Conservation (phyloP, 2,888 invertebrate species). For the Nesidiocoris tenuis region DNA sequence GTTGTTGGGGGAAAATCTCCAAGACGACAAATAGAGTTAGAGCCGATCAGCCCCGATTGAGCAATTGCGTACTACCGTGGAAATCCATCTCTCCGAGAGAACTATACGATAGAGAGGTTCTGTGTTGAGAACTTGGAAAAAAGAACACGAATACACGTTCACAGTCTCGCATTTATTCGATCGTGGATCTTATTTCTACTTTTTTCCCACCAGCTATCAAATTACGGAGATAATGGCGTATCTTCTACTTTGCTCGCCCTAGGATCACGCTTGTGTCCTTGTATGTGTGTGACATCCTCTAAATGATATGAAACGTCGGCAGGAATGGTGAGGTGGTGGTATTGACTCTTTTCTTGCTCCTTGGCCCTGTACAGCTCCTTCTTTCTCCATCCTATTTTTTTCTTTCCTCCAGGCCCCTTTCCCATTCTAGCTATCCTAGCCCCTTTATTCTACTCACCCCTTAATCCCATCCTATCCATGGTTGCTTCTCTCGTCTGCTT, state of each 20-base stretch:
- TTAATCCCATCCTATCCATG: not conserved
- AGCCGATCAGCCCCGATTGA: not conserved
- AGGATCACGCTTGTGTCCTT: not conserved
- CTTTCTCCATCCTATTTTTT: too few species aligned
- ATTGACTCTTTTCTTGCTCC: not conserved
- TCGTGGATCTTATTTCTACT: not conserved
- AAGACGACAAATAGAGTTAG: too few species aligned
- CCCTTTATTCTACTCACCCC: not conserved
- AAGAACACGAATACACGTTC: not conserved
- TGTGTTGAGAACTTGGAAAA: too few species aligned
- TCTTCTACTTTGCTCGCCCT: not conserved
- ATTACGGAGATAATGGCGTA: not conserved
- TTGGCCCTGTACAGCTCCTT: not conserved
- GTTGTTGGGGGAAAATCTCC: too few species aligned
- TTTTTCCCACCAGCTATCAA: not conserved
- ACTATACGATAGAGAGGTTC: too few species aligned
- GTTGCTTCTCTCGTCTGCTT: too few species aligned
- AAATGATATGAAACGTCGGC: not conserved
- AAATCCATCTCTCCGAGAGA: not conserved
- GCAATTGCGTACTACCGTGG: not conserved
- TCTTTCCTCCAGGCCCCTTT: too few species aligned
- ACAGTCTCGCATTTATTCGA: not conserved
- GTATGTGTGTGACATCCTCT: not conserved
- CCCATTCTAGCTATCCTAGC: not conserved
- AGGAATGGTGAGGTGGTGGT: not conserved